Base-by-base conservation (phyloP, 2,797 vertebrate genomes). In the Lacerta agilis region DNA sequence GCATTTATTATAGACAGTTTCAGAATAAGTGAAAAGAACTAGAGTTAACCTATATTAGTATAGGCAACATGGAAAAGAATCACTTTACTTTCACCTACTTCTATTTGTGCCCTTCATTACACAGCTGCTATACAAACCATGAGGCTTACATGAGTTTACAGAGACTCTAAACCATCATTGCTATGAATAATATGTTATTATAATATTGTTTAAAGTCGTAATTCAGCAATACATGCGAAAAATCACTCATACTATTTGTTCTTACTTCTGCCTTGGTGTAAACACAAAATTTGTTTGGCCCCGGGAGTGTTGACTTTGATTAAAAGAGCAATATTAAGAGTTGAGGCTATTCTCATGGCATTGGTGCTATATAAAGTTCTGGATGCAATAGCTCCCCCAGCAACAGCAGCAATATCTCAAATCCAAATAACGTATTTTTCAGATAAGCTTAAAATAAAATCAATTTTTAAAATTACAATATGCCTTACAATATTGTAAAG, bases 401-500 rank as follows among this genome's bases (percentile, higher is more conserved):
- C 86, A 89, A 38, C 8, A 45, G n/a, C 15, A 49, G 55, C 80
- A 83, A 23, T 33, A 41, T 61, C 79, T 64, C 72, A 5, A 82
- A 85, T 84, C 89, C 80, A 87, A 77, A 79, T 27, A 91, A 69
- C 5, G 8, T 33, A 58, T 89, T 92, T 91, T 88, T 61, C 61
- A 82, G 87, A 73, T 89, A 1, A 0, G n/a, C 61, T 91, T 90
- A 86, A 92, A 93, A 92, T 88, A 61, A 61, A 61, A 61, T 20
- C 58, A 17, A 20, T 20, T 20, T 2, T 6, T 79, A 38, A 58
- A 69, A 76, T 87, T 85, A 38, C 71, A 33, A 55, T 89, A n/a
- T 79, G 49, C 87, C 81, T 88, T 87, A 80, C 89, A 94, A 89
- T 90, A 89, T 61, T 93, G 29, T 18, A 61, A 82, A 87, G n/a